Base-by-base conservation (phyloP, 2,888 invertebrate species). In the Drosophila melanosoma region DNA sequence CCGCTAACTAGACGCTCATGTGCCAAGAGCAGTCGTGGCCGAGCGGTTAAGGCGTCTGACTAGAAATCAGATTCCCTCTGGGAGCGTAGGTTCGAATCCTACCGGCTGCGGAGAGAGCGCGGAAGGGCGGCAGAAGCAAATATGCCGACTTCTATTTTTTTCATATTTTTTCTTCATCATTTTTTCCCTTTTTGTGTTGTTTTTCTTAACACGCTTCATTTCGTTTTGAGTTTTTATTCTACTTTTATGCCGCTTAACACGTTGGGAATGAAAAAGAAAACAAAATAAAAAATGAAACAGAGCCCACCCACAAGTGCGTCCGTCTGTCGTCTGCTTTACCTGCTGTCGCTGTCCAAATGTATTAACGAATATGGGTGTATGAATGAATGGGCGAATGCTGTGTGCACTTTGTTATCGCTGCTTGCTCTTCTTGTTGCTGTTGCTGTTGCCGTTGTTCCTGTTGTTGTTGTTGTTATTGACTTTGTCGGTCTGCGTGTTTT, bases 31-130 rank as follows among this genome's bases (percentile, higher is more conserved):
- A 91, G 91, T 85, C 91, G 91, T 91, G 91, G 91, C 91, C 91
- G 91, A 91, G 91, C 91, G 91, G 91, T 91, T 91, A 91, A 91
- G 91, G 91, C 91, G 91, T 91, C 91, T 91, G 91, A 91, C 91
- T 91, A 91, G 91, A 91, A 91, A 91, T 91, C 91, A 91, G 91
- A 91, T 91, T 91, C 91, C 91, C 91, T 91, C 90, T 91, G 91
- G 91, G 91, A 91, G 91, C 91, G 91, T 91, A 91, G 91, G 91
- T 91, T 91, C 91, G 91, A 91, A 91, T 91, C 91, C 91, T 91
- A 91, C 78, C 78, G 78, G 65, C 78, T 79, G 78, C 78, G 78
- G 62, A 35, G 52, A 59, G 48, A 36, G 35, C 1, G 6, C 10
- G 1, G 32, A 51, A n/a, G 17, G 17, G 40, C 11, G 33, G 40